Conservation (phyloP, 2,888 invertebrate genomes). For the Idaea biselata region DNA sequence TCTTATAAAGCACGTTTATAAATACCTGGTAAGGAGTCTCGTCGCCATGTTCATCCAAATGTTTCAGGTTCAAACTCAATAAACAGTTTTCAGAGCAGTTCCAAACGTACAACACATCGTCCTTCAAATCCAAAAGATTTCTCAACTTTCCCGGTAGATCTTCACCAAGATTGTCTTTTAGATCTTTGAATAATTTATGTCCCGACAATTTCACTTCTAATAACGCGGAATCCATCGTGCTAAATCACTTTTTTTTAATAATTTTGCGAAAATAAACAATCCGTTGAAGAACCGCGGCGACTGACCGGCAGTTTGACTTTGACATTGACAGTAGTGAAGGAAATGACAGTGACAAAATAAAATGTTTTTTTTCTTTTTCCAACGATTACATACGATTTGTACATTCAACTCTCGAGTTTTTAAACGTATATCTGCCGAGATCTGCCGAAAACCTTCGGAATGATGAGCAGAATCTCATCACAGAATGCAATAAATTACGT, state of each 20-base stretch:
- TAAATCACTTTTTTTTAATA: conserved; percentile 28
- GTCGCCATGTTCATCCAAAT: conserved; percentile 69
- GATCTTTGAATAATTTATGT: conserved; percentile 81
- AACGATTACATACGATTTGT: too few relatives aligned
- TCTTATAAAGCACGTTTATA: conserved; percentile 14
- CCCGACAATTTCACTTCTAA: conserved; percentile 81
- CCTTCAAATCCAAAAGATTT: conserved; percentile 83
- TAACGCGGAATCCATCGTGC: conserved; percentile 79
- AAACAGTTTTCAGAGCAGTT: conserved; percentile 83
- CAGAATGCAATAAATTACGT: too few relatives aligned
- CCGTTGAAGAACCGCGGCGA: not conserved
- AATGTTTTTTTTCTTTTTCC: not conserved
- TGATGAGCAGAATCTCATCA: too few relatives aligned
- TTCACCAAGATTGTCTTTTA: conserved; percentile 78
- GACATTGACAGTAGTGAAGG: conserved; percentile 30
- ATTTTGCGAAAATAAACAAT: conserved; percentile 35
- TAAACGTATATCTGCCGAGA: too few relatives aligned
- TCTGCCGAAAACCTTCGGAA: too few relatives aligned
- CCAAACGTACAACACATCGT: conserved; percentile 86
- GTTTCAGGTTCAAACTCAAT: conserved; percentile 80
- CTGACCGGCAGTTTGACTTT: conserved; percentile 10
- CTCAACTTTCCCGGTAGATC: conserved; percentile 77
- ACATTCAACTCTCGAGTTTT: too few relatives aligned
- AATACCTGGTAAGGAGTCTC: conserved; percentile 82
- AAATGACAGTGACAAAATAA: conserved; percentile 8